Evolutionary conservation across 2,797 vertebrate species (phyloP), one percentile per base, ranked within the genome.

Genomic region (Hemibagrus guttatus): DNA sequence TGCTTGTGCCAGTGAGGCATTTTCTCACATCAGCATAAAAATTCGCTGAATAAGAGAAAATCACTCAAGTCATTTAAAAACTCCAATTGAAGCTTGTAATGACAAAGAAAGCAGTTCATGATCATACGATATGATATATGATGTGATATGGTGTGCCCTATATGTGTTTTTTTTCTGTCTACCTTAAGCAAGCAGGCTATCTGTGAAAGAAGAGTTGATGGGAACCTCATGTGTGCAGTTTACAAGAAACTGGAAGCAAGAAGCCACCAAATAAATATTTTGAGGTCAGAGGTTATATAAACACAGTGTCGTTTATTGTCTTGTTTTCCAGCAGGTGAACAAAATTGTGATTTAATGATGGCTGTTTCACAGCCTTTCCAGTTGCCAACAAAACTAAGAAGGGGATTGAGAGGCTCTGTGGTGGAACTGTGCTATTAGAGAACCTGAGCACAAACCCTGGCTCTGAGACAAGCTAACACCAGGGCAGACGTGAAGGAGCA

Each of bases 1-100:
- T 90, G 87, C 91, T 91, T 91, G 89, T 89, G 91, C 89, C 81
- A 85, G 89, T 78, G 59, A 68, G 1, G 68, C 23, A 26, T 84
- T 88, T 87, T 84, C 80, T 85, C 90, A 90, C 89, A 91, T 94
- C 91, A 93, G 93, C 90, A 84, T 84, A 91, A 91, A 92, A 93
- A 91, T 88, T 90, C 94, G 92, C 94, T 94, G 93, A 93, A 90
- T 69, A 85, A 89, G 90, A 89, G 84, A 85, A 61, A 81, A 59
- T 19, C 12, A 0, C 28, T 39, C 31, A 71, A 61, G 52, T 17
- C 23, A 63, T 63, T 63, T 26, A 63, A 63, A 63, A 63, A 63
- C 23, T 63, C 23, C 63, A 64, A 6, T n/a, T 28, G n/a, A 64
- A 64, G 63, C n/a, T 28, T 28, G 4, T 13, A 64, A 64, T 64